Conservation (phyloP, 2,797 vertebrate species). For the Apogon hyalosoma region DNA sequence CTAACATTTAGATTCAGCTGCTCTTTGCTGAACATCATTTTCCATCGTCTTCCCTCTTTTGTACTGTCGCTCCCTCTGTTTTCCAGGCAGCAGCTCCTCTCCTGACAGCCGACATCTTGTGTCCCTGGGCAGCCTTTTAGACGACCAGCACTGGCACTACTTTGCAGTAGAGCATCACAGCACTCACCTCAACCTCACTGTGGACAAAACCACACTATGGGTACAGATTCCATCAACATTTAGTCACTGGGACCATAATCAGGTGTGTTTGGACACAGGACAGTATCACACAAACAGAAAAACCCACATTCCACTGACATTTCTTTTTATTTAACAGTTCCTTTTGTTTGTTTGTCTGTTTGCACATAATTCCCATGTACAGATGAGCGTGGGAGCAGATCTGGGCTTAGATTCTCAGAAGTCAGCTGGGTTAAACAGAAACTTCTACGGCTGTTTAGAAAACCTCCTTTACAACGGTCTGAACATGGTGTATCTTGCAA, state of each 20-base stretch:
- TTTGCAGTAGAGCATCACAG: conserved; percentile 86
- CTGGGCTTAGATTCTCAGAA: conserved; percentile 81
- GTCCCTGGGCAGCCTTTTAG: conserved; percentile 91
- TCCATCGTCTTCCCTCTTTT: not conserved
- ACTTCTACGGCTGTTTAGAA: conserved; percentile 94
- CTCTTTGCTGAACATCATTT: not conserved
- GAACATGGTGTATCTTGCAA: conserved; percentile 87
- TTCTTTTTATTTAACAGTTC: not conserved
- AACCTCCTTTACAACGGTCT: conserved; percentile 91
- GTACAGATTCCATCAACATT: conserved; percentile 86
- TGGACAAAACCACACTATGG: conserved; percentile 88
- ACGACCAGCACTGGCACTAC: conserved; percentile 95
- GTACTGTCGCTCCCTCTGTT: not conserved
- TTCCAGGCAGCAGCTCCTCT: conserved; percentile 65
- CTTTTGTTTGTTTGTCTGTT: not conserved
- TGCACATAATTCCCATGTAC: conserved; percentile 38
- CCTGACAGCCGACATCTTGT: conserved; percentile 75
- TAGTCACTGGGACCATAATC: conserved; percentile 87
- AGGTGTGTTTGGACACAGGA: conserved; percentile 82
- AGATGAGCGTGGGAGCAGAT: conserved; percentile 93
- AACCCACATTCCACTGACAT: not conserved
- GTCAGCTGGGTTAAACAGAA: conserved; percentile 71
- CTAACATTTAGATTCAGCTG: not conserved
- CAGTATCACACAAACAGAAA: not conserved
- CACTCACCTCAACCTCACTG: conserved; percentile 90